These are phyloP conservation scores for Apantesis nais DNA, from an alignment of 2,888 invertebrate species.

Conservation along the genomic window DNA sequence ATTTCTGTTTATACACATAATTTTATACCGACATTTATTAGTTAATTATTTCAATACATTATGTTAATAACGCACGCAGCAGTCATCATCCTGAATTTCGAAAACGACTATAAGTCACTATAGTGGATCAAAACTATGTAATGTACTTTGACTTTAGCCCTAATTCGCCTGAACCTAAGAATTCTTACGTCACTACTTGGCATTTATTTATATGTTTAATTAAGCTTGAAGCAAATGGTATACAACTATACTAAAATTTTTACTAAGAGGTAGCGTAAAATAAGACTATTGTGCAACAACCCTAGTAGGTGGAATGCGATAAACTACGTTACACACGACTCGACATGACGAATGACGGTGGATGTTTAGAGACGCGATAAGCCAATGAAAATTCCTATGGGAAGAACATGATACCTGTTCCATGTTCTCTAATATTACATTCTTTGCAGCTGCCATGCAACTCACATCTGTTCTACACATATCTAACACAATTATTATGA, in stretches of 20 bases:
- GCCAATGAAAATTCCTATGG: constrained; percentile 46
- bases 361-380: constrained; percentile 38
- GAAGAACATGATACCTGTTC: constrained; percentile 39
- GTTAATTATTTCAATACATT: constrained; percentile 36
- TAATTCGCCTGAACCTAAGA: no score
- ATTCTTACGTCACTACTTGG: no score
- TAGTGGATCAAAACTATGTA: constrained; percentile 22
- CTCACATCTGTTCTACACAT: constrained; percentile 27
- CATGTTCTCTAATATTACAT: constrained; percentile 43
- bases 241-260: constrained; percentile 4
- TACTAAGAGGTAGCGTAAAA: constrained; percentile 1
- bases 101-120: constrained; percentile 65
- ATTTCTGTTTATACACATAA: no score
- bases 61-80: constrained; percentile 36
- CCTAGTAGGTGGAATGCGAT: constrained; percentile 26
- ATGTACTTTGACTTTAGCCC: no score
- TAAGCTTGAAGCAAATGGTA: background rate
- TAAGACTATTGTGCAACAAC: constrained; percentile 17
- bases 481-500: constrained; percentile 18
- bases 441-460: constrained; percentile 26
- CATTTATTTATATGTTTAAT: background rate
- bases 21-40: background rate
- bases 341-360: constrained; percentile 51
- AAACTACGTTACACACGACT: constrained; percentile 49
- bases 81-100: constrained; percentile 58